Conservation (phyloP, 1,140 invertebrate genomes). For the Tetragonula clypearis region DNA sequence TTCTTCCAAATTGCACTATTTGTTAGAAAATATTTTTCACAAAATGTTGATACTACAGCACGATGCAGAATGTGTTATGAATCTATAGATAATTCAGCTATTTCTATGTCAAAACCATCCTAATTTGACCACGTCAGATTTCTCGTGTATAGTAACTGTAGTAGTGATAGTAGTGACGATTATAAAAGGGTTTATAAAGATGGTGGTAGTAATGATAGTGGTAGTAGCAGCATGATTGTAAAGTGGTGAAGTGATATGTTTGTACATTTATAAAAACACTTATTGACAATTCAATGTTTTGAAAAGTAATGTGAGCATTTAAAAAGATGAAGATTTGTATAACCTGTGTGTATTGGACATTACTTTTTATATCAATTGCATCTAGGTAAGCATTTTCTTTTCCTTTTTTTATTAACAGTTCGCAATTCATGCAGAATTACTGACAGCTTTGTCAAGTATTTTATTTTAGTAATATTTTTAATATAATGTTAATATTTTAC, state of each 20-base stretch:
- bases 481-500: neutral
- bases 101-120: slow-evolving; percentile 28
- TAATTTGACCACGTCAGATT: slow-evolving; percentile 59
- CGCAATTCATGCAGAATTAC: neutral
- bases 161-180: slow-evolving; percentile 26
- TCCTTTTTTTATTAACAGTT: slow-evolving; percentile 12
- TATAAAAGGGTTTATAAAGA: slow-evolving; percentile 18
- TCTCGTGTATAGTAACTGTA: slow-evolving; percentile 1
- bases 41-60: too few species aligned
- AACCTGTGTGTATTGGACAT: slow-evolving; percentile 82
- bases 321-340: slow-evolving; percentile 83
- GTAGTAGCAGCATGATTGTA: slow-evolving; percentile 21
- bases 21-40: neutral
- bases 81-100: neutral
- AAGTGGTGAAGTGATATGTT: slow-evolving; percentile 14
- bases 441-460: neutral
- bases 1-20: neutral
- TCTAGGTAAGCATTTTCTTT: slow-evolving; percentile 79
- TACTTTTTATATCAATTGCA: slow-evolving; percentile 83
- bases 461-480: neutral
- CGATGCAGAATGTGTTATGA: neutral
- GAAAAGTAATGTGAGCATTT: slow-evolving; percentile 24
- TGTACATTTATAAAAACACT: slow-evolving; percentile 8
- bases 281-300: slow-evolving; percentile 28
- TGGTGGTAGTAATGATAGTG: slow-evolving; percentile 31